Base-by-base conservation (phyloP, 1,140 invertebrate genomes). In the Procambarus virginalis region DNA sequence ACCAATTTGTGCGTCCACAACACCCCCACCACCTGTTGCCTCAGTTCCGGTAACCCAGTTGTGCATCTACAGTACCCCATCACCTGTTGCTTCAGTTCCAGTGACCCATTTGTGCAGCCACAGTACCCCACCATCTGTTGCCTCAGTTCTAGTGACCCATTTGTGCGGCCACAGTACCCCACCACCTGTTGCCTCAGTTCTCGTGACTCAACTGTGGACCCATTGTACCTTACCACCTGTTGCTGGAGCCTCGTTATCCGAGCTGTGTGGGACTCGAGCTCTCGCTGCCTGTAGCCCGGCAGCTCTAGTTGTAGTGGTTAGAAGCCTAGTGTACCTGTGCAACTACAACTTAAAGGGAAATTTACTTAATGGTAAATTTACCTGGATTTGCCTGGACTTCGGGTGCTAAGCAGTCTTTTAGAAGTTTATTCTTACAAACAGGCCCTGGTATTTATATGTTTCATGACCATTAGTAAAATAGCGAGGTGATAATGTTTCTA, bases 161-260 rank as follows among this genome's bases (percentile, higher is more conserved):
- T 20, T 73, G 68, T 34, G 68, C 34, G 22, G n/a, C 68, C n/a
- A 8, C 22, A 34, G 5, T 8, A 34, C 22, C 4, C 12, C 10
- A 34, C 68, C 68, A 73, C 68, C n/a, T 73, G 68, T 73, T 34
- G 22, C 68, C 34, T 14, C 2, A 73, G n/a, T 3, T 34, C n/a
- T n/a, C 34, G 14, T n/a, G 3, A 34, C 22, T 34, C 14, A 20
- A 73, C 3, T 34, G 20, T 34, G 34, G 6, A 73, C 68, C n/a
- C 34, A 22, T 73, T 73, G 68, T 73, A 73, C 5, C n/a, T 73
- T 73, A 22, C 68, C 68, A 73, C 22, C 68, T 73, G 68, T 73
- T 73, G 68, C n/a, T 73, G n/a, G 68, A 68, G 3, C 9, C 10
- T 17, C 10, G 17, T 68, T 68, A 4, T 4, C 55, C 55, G 6